Base-by-base conservation (phyloP, 2,797 vertebrate genomes). In the Leptodactylus fallax region DNA sequence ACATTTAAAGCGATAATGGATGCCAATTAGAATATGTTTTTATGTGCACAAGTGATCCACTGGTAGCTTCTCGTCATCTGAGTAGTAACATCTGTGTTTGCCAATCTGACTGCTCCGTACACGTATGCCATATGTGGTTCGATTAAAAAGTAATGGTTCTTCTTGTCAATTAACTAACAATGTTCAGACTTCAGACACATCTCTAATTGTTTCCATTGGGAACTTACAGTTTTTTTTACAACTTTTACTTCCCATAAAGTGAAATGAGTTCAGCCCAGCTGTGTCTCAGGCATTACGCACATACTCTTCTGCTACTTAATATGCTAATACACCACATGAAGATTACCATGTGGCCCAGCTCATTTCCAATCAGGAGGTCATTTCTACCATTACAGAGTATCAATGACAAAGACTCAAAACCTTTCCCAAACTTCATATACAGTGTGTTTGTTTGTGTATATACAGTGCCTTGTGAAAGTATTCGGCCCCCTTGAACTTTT, bases 111-210 rank as follows among this genome's bases (percentile, higher is more conserved):
- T 23, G 10, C 72, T 78, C 25, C 17, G 16, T 51, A 69, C 77
- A 74, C 63, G n/a, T 65, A 53, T 88, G 72, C 78, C 65, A 61
- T 81, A 81, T 67, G 63, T 45, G 49, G 71, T 78, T 58, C 71
- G 11, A 51, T 36, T 82, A 67, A 81, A 86, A 36, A 56, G 56
- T 60, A 89, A 83, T 86, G 19, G 79, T 78, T 82, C 84, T 60
- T 89, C 56, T 12, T 74, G 84, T 89, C 87, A 89, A 89, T 83
- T 89, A 86, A 74, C 72, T 49, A 87, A 89, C 61, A 49, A 72
- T 63, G 55, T 45, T 83, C 69, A 79, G 63, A 79, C 74, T 79
- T 61, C 88, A 79, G 77, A 81, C 51, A 69, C 67, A 82, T 69
- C 63, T 81, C 61, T 86, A 85, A 88, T 85, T 81, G 60, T 85